phyloP scores from a whole-genome alignment of 1,140 invertebrate species.

The Oscheius sp. region DNA sequence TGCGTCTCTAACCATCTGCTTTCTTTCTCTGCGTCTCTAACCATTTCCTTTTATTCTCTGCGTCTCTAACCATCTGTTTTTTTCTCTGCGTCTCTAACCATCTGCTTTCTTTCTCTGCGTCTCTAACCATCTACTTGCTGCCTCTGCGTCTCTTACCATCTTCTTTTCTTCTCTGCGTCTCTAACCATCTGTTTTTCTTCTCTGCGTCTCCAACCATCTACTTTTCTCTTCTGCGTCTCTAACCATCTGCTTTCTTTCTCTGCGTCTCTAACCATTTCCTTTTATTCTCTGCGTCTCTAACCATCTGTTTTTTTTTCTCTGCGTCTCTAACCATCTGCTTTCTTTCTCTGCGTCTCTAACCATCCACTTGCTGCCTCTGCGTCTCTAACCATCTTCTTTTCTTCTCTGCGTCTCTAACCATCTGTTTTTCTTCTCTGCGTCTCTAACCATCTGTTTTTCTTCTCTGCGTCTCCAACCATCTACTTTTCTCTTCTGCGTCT shows the following conservation, averaged over 20 bases:
- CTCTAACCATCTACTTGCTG: not conserved
- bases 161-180: not conserved
- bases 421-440: no score
- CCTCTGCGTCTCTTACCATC: not conserved
- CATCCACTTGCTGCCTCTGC: no score
- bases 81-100: not conserved
- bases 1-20: no score
- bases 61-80: not conserved
- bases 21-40: not conserved
- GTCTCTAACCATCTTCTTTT: no score
- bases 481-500: no score
- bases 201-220: not conserved
- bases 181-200: no score
- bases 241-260: not conserved
- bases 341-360: no score
- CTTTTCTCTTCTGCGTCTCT: not conserved
- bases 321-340: no score
- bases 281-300: not conserved
- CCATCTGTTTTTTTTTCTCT: no score
- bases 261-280: not conserved
- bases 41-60: not conserved
- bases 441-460: no score
- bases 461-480: no score
- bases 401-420: no score
- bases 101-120: not conserved